phyloP scores from a whole-genome alignment of 1,140 invertebrate genomes.

The Pseudomyrmex concolor region DNA sequence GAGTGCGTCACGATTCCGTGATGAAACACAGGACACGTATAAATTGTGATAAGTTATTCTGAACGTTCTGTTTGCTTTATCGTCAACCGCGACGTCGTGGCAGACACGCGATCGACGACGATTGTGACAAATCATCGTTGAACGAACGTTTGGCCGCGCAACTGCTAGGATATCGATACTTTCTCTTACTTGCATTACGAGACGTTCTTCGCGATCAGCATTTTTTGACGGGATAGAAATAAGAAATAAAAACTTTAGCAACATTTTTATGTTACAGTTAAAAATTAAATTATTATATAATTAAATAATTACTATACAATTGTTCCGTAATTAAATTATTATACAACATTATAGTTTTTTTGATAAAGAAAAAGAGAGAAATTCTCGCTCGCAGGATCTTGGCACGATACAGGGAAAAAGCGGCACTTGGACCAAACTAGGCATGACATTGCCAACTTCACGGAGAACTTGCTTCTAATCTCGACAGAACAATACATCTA shows the following conservation, averaged over 20 bases:
- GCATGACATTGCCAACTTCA: conserved; percentile 68
- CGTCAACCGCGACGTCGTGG: background rate
- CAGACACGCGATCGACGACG: background rate
- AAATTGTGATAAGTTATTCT: conserved; percentile 12
- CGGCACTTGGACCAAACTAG: conserved; percentile 56
- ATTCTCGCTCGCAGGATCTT: conserved; percentile 9
- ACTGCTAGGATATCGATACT: background rate
- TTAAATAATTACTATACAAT: too few species aligned
- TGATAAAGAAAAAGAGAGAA: background rate
- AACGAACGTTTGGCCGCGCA: background rate
- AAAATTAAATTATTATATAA: too few species aligned
- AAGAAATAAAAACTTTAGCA: background rate
- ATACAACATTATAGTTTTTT: too few species aligned
- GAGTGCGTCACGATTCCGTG: conserved; percentile 19
- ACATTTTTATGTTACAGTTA: too few species aligned
- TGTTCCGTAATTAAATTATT: too few species aligned
- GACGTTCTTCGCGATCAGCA: background rate
- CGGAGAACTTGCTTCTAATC: conserved; percentile 61
- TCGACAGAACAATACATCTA: conserved; percentile 22
- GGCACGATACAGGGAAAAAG: conserved; percentile 35
- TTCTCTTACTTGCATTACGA: background rate
- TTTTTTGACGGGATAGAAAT: background rate
- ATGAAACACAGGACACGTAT: conserved; percentile 8
- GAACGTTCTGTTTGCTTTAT: conserved; percentile 30
- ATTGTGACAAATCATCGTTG: conserved; percentile 10